Conservation (phyloP, 2,797 vertebrate species). For the Lerista edwardsae region DNA sequence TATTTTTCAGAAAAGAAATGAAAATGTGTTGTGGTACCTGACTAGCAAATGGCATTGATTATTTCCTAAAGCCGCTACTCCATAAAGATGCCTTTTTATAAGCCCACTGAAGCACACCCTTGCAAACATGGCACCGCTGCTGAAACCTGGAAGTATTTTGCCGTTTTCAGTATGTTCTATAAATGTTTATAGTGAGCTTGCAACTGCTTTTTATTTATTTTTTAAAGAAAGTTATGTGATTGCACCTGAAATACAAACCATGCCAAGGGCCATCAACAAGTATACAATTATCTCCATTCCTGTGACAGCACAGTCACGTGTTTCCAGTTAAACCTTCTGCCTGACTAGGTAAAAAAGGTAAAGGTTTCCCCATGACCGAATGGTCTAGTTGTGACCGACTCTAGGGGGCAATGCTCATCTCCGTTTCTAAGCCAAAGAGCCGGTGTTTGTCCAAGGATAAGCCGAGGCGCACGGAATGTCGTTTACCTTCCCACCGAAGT, state of each 20-base stretch:
- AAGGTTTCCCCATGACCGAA: too few relatives aligned
- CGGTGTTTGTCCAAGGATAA: too few relatives aligned
- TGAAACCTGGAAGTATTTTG: constrained; percentile 52
- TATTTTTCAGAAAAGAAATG: constrained; percentile 23
- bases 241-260: constrained; percentile 64
- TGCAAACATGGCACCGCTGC: constrained; percentile 33
- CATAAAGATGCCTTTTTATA: constrained; percentile 35
- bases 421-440: too few relatives aligned
- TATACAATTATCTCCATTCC: not conserved
- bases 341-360: too few relatives aligned
- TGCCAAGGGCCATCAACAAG: constrained; percentile 44
- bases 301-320: not conserved
- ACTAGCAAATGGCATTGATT: constrained; percentile 62
- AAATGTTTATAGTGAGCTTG: constrained; percentile 56
- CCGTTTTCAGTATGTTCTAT: constrained; percentile 31
- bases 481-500: too few relatives aligned
- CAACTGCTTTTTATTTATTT: constrained; percentile 29
- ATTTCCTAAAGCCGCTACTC: constrained; percentile 45
- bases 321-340: constrained; percentile 53
- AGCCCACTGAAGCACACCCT: constrained; percentile 26
- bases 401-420: too few relatives aligned
- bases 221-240: constrained; percentile 14
- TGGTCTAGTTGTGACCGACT: too few relatives aligned
- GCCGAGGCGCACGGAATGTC: too few relatives aligned
- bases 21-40: constrained; percentile 20